phyloP scores from a whole-genome alignment of 2,888 invertebrate genomes.

The Blastobasis adustella region DNA sequence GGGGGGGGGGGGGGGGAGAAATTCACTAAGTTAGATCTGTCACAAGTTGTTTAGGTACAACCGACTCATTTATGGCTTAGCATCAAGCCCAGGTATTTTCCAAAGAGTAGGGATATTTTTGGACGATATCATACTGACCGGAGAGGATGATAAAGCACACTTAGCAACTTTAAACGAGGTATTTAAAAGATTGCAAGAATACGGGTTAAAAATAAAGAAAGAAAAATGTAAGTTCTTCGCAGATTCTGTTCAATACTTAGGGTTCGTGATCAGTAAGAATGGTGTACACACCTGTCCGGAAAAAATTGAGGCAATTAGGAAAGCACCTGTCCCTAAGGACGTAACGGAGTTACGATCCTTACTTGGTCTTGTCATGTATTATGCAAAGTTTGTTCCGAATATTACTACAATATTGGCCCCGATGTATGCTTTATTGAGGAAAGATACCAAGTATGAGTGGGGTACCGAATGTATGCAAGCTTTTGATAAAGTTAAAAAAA shows the following conservation, averaged over 20 bases:
- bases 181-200: slow-evolving; percentile 8
- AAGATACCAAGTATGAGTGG: slow-evolving; percentile 4
- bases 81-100: slow-evolving; percentile 16
- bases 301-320: slow-evolving; percentile 12
- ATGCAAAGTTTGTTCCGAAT: slow-evolving; percentile 14
- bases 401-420: slow-evolving; percentile 10
- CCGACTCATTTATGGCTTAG: slow-evolving; percentile 14
- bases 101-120: slow-evolving; percentile 15
- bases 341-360: slow-evolving; percentile 17
- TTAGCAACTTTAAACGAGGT: slow-evolving; percentile 9
- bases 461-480: slow-evolving; percentile 1
- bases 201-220: slow-evolving; percentile 9
- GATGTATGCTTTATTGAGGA: slow-evolving; percentile 8
- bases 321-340: slow-evolving; percentile 8
- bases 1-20: background rate
- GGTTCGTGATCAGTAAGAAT: slow-evolving; percentile 7
- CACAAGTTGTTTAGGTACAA: slow-evolving; percentile 13
- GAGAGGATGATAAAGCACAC: slow-evolving; percentile 5
- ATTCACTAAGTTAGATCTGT: background rate
- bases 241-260: slow-evolving; percentile 6
- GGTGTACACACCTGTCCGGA: slow-evolving; percentile 14
- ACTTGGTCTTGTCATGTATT: slow-evolving; percentile 17
- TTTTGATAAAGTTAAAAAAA: slow-evolving; percentile 5
- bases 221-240: slow-evolving; percentile 14
- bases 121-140: slow-evolving; percentile 13